Evolutionary conservation across 2,113 vertebrate species (phyloP).

Genomic region (Otus sunia): DNA sequence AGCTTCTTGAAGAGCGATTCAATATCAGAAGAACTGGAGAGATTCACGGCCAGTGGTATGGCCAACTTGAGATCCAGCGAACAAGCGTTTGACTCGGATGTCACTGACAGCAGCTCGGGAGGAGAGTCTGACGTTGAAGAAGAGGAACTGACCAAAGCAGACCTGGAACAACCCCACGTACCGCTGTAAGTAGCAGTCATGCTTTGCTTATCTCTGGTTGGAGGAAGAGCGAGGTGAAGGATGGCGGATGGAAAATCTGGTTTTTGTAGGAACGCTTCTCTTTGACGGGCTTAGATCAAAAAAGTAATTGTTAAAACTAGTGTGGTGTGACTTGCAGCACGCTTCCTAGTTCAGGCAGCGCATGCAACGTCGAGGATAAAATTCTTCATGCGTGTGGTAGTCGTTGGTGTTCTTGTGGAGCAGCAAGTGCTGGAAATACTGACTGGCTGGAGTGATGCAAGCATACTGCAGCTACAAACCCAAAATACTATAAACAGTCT

Average conservation of each 20-base stretch:
- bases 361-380: background rate
- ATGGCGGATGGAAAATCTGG: background rate
- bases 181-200: slow-evolving; percentile 86
- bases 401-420: background rate
- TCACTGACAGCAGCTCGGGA: slow-evolving; percentile 96
- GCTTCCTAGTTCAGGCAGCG: background rate
- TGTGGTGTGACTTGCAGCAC: background rate
- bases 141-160: slow-evolving; percentile 88
- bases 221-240: background rate
- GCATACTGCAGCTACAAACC: background rate
- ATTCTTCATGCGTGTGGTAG: rapidly evolving
- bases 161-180: slow-evolving; percentile 88
- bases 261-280: background rate
- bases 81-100: slow-evolving; percentile 93
- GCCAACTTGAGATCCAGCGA: slow-evolving; percentile 89
- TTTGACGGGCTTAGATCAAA: background rate
- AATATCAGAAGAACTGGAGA: slow-evolving; percentile 88
- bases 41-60: slow-evolving; percentile 88
- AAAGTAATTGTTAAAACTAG: background rate
- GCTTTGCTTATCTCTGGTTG: background rate
- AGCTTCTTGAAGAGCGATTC: slow-evolving; percentile 88
- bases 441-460: background rate
- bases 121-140: slow-evolving; percentile 96
- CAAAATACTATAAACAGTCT: rapidly evolving
- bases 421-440: background rate